Conservation (phyloP, 2,888 invertebrate genomes). For the Nomada ferruginata region DNA sequence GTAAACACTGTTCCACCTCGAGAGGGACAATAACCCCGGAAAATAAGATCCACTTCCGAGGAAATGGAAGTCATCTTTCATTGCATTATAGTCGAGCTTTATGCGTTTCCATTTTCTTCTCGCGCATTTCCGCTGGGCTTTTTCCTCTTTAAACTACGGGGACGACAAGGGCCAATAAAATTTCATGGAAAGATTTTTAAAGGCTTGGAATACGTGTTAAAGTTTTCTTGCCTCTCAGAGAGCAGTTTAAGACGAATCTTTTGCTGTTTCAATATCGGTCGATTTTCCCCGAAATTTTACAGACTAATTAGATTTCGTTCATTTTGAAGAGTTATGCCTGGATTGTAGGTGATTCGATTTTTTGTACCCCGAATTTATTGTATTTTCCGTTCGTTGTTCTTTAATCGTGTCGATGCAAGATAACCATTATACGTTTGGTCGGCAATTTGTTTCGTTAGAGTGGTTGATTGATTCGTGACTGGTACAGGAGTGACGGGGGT, state of each 20-base stretch:
- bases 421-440: conserved; percentile 12
- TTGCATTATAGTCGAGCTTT: conserved; percentile 18
- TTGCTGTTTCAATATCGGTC: too few species aligned
- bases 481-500: neutral
- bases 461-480: conserved; percentile 21
- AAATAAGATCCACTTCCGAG: conserved; percentile 26
- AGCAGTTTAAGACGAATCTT: neutral
- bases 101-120: neutral
- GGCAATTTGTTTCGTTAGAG: neutral
- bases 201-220: neutral
- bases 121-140: neutral
- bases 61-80: conserved; percentile 26
- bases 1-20: conserved; percentile 3
- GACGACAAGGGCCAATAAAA: neutral
- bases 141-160: neutral
- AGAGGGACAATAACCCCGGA: conserved; percentile 20
- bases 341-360: too few species aligned
- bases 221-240: too few species aligned
- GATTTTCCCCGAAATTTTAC: neutral
- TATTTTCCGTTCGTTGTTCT: too few species aligned
- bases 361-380: too few species aligned
- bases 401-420: neutral
- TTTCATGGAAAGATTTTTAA: neutral
- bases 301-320: too few species aligned
- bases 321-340: too few species aligned